Conservation (phyloP, 2,888 invertebrate genomes). For the Buathra laborator region DNA sequence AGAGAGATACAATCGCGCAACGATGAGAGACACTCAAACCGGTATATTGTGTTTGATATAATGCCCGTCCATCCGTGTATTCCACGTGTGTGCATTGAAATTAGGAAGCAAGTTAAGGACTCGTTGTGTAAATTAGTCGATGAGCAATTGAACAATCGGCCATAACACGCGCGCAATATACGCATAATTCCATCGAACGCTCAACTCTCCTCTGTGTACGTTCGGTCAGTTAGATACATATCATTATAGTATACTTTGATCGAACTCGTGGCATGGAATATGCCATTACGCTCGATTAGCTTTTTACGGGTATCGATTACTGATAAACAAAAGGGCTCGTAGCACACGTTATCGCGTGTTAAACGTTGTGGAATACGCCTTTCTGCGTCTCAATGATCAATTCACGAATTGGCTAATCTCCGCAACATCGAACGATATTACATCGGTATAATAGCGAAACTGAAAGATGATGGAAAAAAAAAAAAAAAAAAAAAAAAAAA, state of each 20-base stretch:
- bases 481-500: not conserved
- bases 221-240: not conserved
- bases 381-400: no score
- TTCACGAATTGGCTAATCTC: no score
- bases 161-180: not conserved
- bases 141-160: constrained; percentile 1
- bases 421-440: no score
- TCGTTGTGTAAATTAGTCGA: constrained; percentile 4
- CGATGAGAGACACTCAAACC: not conserved
- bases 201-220: not conserved
- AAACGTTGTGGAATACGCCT: no score
- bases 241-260: not conserved
- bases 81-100: not conserved
- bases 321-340: no score
- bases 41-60: not conserved
- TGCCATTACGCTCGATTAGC: no score
- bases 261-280: not conserved
- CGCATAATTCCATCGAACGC: constrained; percentile 6
- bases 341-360: no score
- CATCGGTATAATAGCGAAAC: no score
- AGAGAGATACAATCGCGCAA: constrained; percentile 1
- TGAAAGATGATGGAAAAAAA: not conserved
- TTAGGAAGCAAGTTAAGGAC: constrained; percentile 4
- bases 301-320: no score
- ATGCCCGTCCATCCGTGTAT: not conserved